Percentiles rank a stretch among this genome's conserved stretches.
phyloP scores from a whole-genome alignment of 2,888 invertebrate species.

The Sinodicranocentrus sp. region DNA sequence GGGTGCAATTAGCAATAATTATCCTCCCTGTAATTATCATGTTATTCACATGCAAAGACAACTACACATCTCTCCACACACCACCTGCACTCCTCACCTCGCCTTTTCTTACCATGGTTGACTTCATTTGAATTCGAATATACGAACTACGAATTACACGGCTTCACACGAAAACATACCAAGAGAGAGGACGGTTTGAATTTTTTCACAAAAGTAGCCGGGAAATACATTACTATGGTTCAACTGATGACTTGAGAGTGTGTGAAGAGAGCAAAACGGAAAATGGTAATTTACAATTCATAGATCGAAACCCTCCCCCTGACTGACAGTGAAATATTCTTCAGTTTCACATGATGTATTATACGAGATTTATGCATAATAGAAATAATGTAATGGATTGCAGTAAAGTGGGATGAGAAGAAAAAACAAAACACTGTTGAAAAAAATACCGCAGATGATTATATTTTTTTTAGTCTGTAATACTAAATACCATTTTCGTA shows the following conservation, averaged over 20 bases:
- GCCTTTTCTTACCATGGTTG: conserved; percentile 4
- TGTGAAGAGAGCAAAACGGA: conserved; percentile 54
- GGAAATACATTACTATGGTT: too few species aligned
- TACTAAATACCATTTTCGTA: conserved; percentile 24
- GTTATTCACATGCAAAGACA: conserved; percentile 69
- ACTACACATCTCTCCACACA: conserved; percentile 36
- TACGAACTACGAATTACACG: not conserved
- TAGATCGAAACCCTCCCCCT: conserved; percentile 63
- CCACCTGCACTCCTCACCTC: conserved; percentile 62
- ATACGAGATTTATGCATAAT: conserved; percentile 60
- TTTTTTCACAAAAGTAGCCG: too few species aligned
- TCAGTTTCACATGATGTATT: conserved; percentile 65
- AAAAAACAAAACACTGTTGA: conserved; percentile 25
- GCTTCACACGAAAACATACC: conserved; percentile 9
- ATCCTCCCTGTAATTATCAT: conserved; percentile 68
- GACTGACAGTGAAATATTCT: conserved; percentile 68
- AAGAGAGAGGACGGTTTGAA: too few species aligned
- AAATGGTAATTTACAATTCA: conserved; percentile 68
- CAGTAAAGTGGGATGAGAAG: not conserved
- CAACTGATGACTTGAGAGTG: not conserved
- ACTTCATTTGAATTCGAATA: not conserved
- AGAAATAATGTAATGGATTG: conserved; percentile 37
- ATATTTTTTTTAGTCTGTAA: conserved; percentile 2
- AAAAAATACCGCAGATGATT: conserved; percentile 9
- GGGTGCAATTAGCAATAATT: conserved; percentile 66